Evolutionary conservation across 1,140 invertebrate species (phyloP).

Genomic region (Centruroides sculpturatus): DNA sequence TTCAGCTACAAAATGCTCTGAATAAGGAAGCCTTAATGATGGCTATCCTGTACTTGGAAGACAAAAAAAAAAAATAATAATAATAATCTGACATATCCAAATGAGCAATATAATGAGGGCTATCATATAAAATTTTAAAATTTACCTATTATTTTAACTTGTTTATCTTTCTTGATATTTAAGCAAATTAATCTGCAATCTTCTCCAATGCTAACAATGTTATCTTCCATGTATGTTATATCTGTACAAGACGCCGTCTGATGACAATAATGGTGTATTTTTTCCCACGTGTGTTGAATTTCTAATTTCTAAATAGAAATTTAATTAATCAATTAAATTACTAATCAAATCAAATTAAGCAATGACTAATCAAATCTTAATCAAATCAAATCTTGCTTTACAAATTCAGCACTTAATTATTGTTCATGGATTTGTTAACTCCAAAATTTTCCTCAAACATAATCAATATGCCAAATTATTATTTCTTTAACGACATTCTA

Average conservation of each 20-base stretch:
- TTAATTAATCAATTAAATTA: constrained; percentile 10
- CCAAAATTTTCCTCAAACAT: no score
- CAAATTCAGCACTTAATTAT: no score
- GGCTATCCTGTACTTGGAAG: constrained; percentile 11
- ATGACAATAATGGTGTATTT: constrained; percentile 32
- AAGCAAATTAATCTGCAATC: constrained; percentile 61
- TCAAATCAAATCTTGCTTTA: no score
- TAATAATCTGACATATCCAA: neutral
- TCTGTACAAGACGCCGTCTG: constrained; percentile 24
- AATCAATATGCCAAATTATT: no score
- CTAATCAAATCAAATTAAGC: neutral
- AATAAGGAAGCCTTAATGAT: no score
- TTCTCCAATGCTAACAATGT: constrained; percentile 52
- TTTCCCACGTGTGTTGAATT: constrained; percentile 34
- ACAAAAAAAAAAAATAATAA: constrained; percentile 14
- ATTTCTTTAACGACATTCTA: no score
- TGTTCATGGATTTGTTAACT: no score
- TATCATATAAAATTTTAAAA: neutral
- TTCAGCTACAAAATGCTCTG: no score
- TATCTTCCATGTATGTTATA: constrained; percentile 22
- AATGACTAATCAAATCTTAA: neutral
- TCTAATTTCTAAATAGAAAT: constrained; percentile 18
- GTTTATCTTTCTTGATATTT: constrained; percentile 42
- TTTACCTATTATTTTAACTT: constrained; percentile 44
- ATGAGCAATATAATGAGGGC: neutral